These are phyloP conservation scores for Araneus ventricosus DNA, from an alignment of 1,140 invertebrate genomes.

Conservation along the genomic window DNA sequence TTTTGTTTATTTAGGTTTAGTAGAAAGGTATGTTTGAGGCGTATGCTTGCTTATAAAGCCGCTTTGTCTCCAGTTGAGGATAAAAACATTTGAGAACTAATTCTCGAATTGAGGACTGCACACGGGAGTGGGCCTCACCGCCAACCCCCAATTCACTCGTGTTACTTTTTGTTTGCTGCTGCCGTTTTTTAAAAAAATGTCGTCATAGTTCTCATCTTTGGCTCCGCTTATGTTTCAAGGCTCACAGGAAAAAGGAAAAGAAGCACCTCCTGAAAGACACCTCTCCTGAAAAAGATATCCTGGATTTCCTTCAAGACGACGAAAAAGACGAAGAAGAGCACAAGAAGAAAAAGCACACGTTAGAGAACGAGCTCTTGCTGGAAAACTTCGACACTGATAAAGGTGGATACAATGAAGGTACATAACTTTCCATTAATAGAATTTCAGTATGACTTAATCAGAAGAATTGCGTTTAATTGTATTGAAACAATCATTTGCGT, in stretches of 20 bases:
- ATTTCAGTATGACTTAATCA: background rate
- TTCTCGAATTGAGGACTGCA: too few relatives aligned
- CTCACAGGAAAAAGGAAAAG: constrained; percentile 59
- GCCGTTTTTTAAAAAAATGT: background rate
- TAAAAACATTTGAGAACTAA: too few relatives aligned
- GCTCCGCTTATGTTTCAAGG: background rate
- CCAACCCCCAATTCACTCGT: too few relatives aligned
- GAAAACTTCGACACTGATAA: constrained; percentile 42
- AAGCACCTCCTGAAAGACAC: constrained; percentile 73
- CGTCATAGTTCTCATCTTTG: background rate
- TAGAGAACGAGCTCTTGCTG: constrained; percentile 60
- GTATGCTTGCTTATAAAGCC: too few relatives aligned
- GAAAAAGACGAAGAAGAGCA: constrained; percentile 64
- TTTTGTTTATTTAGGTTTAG: too few relatives aligned
- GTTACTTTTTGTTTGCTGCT: background rate
- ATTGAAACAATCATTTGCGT: too few relatives aligned
- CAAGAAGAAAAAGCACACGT: constrained; percentile 70
- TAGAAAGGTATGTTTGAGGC: too few relatives aligned
- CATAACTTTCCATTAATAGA: background rate
- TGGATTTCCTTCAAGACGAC: constrained; percentile 68
- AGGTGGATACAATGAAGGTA: constrained; percentile 64
- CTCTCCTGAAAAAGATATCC: constrained; percentile 65
- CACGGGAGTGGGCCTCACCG: too few relatives aligned
- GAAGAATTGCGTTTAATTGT: background rate
- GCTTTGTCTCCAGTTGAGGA: too few relatives aligned